Evolutionary conservation across 2,888 invertebrate species (phyloP).

Genomic region (Pelosia muscerda): DNA sequence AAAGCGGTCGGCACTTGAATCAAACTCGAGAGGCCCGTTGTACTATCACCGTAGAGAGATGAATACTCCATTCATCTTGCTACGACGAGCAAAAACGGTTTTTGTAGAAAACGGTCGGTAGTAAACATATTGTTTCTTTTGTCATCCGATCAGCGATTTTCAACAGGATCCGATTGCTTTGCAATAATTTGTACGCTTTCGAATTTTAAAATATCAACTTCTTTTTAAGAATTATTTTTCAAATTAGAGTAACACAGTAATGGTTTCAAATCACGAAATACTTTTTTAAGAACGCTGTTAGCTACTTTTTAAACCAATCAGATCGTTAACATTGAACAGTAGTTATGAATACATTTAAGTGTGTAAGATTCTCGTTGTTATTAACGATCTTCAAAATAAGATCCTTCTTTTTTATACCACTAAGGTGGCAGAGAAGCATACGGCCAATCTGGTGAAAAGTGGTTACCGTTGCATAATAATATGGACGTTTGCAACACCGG

Average conservation of each 20-base stretch:
- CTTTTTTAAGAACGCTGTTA: not conserved
- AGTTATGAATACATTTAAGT: too few species aligned
- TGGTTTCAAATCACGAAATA: not conserved
- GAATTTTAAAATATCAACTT: not conserved
- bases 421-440: too few species aligned
- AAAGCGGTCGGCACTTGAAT: constrained; percentile 48
- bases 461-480: too few species aligned
- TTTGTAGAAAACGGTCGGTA: not conserved
- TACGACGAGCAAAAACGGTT: constrained; percentile 6
- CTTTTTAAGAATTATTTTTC: not conserved
- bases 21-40: constrained; percentile 57
- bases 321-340: too few species aligned
- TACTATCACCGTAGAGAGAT: constrained; percentile 32
- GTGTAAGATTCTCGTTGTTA: too few species aligned
- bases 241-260: not conserved
- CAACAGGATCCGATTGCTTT: constrained; percentile 2
- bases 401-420: too few species aligned
- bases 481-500: too few species aligned
- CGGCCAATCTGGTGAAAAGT: too few species aligned
- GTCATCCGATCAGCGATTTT: not conserved
- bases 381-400: not conserved
- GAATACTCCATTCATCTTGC: constrained; percentile 17
- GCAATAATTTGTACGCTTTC: not conserved
- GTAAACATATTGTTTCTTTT: constrained; percentile 6
- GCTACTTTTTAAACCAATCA: too few species aligned